Base-by-base conservation (phyloP, 2,888 invertebrate genomes). In the Amorpha juglandis region DNA sequence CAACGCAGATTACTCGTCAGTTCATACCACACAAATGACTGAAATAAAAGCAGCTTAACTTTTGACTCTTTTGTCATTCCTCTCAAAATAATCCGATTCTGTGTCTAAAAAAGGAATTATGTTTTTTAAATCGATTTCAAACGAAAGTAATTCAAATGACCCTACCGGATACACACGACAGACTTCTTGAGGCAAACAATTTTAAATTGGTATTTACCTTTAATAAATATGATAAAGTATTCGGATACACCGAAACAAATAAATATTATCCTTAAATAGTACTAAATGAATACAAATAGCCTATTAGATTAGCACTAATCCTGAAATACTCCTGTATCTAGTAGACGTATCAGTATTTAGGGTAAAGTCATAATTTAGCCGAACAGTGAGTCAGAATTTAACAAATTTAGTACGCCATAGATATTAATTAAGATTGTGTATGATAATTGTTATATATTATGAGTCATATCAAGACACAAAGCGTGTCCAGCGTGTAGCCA, bases 1-100 rank as follows among this genome's bases (percentile, higher is more conserved):
- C 76, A 71, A 71, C 78, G 73, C 74, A 78, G 77, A 81, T 82
- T 77, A 82, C 80, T 77, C 79, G 74, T 74, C 76, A 75, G 76
- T 78, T 75, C 75, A 75, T 74, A 78, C 81, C 80, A 79, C 83
- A 79, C 74, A 83, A 86, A 84, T 78, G 75, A 75, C 67, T 72
- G 70, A 74, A 79, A 81, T 81, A 80, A 77, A 74, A 75, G 78
- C 79, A 78, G 81, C 80, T 47, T 64, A 47, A 64, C 52, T 55
- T 64, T 53, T 47, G 53, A 53, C 53, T 38, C 51, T 51, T 51
- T 52, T 51, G 42, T 51, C 50, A n/a, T 51, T 21, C 11, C 33
- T 53, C 12, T 16, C 16, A 47, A 53, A 45, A 47, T 35, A 53
- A 50, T 53, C 45, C 12, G 51, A 16, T 47, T 47, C 16, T 16